Percentiles rank a stretch among this genome's conserved stretches.
phyloP scores from a whole-genome alignment of 2,797 vertebrate species.

The Leucoraja ocellata region DNA sequence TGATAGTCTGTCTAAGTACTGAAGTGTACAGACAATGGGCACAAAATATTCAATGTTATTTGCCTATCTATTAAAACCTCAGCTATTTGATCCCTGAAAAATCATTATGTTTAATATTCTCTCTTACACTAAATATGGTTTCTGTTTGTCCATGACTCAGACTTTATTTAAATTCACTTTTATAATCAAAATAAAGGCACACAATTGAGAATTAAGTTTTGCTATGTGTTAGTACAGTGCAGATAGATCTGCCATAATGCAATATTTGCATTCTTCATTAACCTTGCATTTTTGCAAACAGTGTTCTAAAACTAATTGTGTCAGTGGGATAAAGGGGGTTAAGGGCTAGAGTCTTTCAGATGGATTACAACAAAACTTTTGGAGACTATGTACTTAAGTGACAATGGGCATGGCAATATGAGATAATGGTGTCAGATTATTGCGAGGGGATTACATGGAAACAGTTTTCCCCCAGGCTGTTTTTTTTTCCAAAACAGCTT shows the following conservation, averaged over 20 bases:
- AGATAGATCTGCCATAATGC: neutral
- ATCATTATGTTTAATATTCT: neutral
- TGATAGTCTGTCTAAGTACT: neutral
- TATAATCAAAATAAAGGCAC: neutral
- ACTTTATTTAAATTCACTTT: neutral
- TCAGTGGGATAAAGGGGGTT: too few relatives aligned
- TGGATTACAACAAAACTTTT: too few relatives aligned
- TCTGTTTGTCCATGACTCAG: neutral
- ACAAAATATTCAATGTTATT: neutral
- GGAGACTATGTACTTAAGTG: too few relatives aligned
- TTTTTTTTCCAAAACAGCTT: too few relatives aligned
- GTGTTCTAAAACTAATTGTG: too few relatives aligned
- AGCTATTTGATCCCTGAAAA: neutral
- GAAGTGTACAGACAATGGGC: neutral
- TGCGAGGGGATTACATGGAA: too few relatives aligned
- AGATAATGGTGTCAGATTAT: too few relatives aligned
- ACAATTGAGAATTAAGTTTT: neutral
- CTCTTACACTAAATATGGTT: neutral
- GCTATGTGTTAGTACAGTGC: neutral
- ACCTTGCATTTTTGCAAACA: too few relatives aligned
- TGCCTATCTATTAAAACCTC: slow-evolving; percentile 6
- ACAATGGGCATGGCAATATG: too few relatives aligned
- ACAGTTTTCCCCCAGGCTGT: too few relatives aligned
- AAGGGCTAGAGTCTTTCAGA: too few relatives aligned
- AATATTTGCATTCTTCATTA: too few relatives aligned